Evolutionary conservation across 2,113 vertebrate species (phyloP), one percentile per base, ranked within the genome.

Genomic region (Pongo abelii): DNA sequence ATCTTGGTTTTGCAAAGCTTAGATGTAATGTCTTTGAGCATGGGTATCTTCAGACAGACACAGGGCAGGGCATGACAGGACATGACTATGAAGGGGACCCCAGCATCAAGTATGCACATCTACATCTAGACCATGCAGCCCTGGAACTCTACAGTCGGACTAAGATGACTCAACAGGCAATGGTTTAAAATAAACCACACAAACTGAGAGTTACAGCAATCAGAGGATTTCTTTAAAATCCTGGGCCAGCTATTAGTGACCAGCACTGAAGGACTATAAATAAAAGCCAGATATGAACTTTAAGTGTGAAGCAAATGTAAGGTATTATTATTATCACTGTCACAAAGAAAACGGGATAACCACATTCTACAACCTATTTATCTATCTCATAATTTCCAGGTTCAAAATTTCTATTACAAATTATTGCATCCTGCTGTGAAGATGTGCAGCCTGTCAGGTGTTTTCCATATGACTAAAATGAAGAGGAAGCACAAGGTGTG

Each of bases 401-500:
- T 72, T 32, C 20, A 50, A 74, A 6, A 20, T 16, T 77, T 74
- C 38, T 25, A 55, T 9, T 27, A 32, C 64, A 32, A 67, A 84
- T 55, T 50, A 27, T 64, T 2, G 0, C 50, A 14, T 20, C 77
- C 23, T 59, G 52, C 48, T 10, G 22, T 27, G 79, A 38, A 25
- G 22, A 46, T 13, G 12, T 3, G 7, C 10, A 8, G n/a, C 10
- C 38, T 43, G 30, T 50, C 1, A 0, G 57, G 35, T 25, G 18
- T 14, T 55, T 48, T 40, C 40, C 78, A 40, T 1, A 13, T 0
- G 40, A 35, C 40, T 22, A 20, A 25, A 40, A 52, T 5, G 32
- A 72, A 77, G 5, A 32, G 38, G 0, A n/a, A 23, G 27, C 13
- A 2, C 35, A 18, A 69, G 40, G 57, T 9, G 30, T 0, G 18